Percentiles rank a stretch among this genome's conserved stretches.
Conservation (phyloP, 2,888 invertebrate genomes). For the Orthosia cruda region DNA sequence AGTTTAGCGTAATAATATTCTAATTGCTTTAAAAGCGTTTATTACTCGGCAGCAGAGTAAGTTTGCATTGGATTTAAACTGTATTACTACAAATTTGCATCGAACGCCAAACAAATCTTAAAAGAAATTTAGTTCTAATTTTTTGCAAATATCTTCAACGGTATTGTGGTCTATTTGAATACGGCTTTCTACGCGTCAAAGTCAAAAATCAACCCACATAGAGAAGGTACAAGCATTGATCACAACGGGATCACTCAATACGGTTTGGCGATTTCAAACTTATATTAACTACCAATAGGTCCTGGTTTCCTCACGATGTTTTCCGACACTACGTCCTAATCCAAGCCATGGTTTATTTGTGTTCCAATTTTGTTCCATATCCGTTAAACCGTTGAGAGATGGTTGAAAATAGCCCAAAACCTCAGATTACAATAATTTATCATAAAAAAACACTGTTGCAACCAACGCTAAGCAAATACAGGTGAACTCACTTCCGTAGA, state of each 20-base stretch:
- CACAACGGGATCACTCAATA: too few species aligned
- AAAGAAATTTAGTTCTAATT: slow-evolving; percentile 49
- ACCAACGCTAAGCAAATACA: slow-evolving; percentile 57
- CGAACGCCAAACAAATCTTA: slow-evolving; percentile 44
- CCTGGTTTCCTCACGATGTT: too few species aligned
- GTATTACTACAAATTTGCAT: slow-evolving; percentile 54
- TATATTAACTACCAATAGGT: too few species aligned
- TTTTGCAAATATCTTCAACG: slow-evolving; percentile 12
- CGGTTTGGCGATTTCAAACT: too few species aligned
- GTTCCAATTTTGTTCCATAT: too few species aligned
- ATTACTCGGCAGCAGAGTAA: slow-evolving; percentile 45
- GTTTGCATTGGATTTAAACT: slow-evolving; percentile 60
- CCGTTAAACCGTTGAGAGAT: too few species aligned
- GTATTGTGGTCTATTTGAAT: not conserved
- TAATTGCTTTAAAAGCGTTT: slow-evolving; percentile 59
- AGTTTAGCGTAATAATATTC: slow-evolving; percentile 54
- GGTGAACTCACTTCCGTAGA: slow-evolving; percentile 64
- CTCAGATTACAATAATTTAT: slow-evolving; percentile 18
- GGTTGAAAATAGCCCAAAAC: not conserved
- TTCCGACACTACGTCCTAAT: too few species aligned
- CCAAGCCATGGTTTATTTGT: too few species aligned
- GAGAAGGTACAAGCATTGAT: too few species aligned
- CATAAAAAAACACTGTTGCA: slow-evolving; percentile 25
- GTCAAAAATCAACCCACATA: too few species aligned
- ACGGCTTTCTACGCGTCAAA: too few species aligned